Percentiles rank a stretch among this genome's conserved stretches.
Conservation (phyloP, 2,888 invertebrate genomes). For the Malachius bipustulatus region DNA sequence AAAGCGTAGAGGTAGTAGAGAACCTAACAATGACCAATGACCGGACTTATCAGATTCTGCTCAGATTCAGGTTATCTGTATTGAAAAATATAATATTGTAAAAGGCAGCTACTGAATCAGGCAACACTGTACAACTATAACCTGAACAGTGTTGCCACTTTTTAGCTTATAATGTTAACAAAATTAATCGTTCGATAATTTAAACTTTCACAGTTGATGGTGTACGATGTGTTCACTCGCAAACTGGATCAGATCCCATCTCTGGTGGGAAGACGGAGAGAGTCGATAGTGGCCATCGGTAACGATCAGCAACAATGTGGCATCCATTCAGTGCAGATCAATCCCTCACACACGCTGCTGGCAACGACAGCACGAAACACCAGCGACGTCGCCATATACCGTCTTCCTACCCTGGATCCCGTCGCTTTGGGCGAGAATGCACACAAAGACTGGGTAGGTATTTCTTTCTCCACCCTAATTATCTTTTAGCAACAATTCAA, state of each 20-base stretch:
- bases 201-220: constrained; percentile 66
- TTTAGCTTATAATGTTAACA: too few species aligned
- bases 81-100: too few species aligned
- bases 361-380: constrained; percentile 89
- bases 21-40: too few species aligned
- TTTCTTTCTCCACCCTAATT: constrained; percentile 4
- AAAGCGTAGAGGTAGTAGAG: too few species aligned
- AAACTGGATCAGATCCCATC: constrained; percentile 84
- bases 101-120: too few species aligned
- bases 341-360: constrained; percentile 79
- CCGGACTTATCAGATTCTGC: too few species aligned
- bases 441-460: constrained; percentile 76
- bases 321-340: constrained; percentile 87
- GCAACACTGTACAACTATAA: too few species aligned
- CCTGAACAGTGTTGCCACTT: too few species aligned
- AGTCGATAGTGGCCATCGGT: constrained; percentile 25
- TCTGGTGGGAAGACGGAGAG: constrained; percentile 51
- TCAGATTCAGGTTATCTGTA: too few species aligned
- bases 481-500: not conserved
- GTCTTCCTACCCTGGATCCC: constrained; percentile 88
- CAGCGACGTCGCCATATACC: constrained; percentile 81
- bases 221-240: constrained; percentile 80
- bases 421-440: constrained; percentile 85
- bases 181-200: too few species aligned
- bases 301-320: constrained; percentile 67